Evolutionary conservation across 92 coral and sea anemone genomes (phyloP).

Genomic region (Zoanthus sansibaricus): DNA sequence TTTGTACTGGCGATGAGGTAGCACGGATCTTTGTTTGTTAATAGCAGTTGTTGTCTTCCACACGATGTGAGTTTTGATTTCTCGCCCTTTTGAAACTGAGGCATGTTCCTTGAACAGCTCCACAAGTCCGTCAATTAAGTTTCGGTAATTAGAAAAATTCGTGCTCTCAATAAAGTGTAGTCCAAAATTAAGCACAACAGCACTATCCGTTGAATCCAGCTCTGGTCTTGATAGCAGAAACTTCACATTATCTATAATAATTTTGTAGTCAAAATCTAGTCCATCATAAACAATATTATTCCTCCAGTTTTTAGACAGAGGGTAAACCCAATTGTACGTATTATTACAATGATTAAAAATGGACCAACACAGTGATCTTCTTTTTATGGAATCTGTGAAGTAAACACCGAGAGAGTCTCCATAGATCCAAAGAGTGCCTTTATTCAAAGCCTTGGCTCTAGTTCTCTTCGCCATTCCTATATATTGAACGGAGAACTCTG

Average conservation of each 20-base stretch:
- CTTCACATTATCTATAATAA: slow-evolving; percentile 39
- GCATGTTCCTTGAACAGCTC: slow-evolving; percentile 48
- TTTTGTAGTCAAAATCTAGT: slow-evolving; percentile 50
- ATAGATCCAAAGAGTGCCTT: slow-evolving; percentile 58
- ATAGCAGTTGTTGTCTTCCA: slow-evolving; percentile 89
- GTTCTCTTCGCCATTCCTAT: slow-evolving; percentile 1
- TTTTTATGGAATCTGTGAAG: slow-evolving; percentile 55
- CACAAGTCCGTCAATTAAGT: slow-evolving; percentile 60
- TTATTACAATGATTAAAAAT: slow-evolving; percentile 55
- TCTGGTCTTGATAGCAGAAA: slow-evolving; percentile 11
- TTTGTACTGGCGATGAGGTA: slow-evolving; percentile 49
- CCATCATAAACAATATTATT: slow-evolving; percentile 47
- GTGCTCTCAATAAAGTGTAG: slow-evolving; percentile 69
- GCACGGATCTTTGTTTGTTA: slow-evolving; percentile 60
- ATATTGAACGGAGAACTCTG: neutral
- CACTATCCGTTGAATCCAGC: slow-evolving; percentile 43
- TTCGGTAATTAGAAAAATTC: slow-evolving; percentile 72
- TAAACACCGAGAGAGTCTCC: slow-evolving; percentile 71
- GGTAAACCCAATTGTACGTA: slow-evolving; percentile 74
- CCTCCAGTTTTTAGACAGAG: slow-evolving; percentile 28
- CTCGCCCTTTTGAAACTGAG: neutral
- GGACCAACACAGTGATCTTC: slow-evolving; percentile 45
- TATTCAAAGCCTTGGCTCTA: slow-evolving; percentile 6
- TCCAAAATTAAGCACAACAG: slow-evolving; percentile 74
- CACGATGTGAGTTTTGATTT: slow-evolving; percentile 47